A percentile compares a stretch with the other conserved stretches of the same genome.
Evolutionary conservation across 1,140 invertebrate species (phyloP).

Genomic region (Nasonia longicornis): DNA sequence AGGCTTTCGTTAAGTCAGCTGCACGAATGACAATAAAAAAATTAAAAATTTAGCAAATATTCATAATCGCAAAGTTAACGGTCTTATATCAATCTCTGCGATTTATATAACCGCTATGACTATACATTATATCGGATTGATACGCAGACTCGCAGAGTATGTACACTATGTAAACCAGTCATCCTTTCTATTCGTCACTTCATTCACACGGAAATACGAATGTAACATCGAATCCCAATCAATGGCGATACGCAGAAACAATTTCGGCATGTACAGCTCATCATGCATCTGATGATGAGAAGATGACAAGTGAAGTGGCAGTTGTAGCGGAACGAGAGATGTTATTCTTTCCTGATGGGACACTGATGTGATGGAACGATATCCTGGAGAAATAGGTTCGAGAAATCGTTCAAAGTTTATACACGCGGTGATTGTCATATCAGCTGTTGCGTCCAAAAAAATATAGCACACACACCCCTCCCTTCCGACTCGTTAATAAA

Average conservation of each 20-base stretch:
- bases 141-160: too few relatives aligned
- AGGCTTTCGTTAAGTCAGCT: too few relatives aligned
- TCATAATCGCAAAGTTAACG: too few relatives aligned
- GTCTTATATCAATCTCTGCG: too few relatives aligned
- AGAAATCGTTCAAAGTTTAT: neutral
- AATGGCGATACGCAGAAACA: neutral
- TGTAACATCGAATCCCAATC: neutral
- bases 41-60: too few relatives aligned
- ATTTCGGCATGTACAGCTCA: neutral
- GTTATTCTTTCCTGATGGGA: neutral
- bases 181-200: neutral
- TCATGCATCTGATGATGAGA: neutral
- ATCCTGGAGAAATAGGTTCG: neutral
- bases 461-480: too few relatives aligned
- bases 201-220: neutral
- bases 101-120: too few relatives aligned
- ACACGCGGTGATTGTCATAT: neutral
- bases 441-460: too few relatives aligned
- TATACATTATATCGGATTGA: too few relatives aligned
- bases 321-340: neutral
- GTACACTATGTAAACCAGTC: neutral
- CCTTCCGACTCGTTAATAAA: too few relatives aligned
- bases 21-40: too few relatives aligned
- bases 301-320: neutral
- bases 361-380: neutral